These are phyloP conservation scores for Harpegnathos saltator DNA, from an alignment of 1,140 invertebrate species.

Conservation along the genomic window DNA sequence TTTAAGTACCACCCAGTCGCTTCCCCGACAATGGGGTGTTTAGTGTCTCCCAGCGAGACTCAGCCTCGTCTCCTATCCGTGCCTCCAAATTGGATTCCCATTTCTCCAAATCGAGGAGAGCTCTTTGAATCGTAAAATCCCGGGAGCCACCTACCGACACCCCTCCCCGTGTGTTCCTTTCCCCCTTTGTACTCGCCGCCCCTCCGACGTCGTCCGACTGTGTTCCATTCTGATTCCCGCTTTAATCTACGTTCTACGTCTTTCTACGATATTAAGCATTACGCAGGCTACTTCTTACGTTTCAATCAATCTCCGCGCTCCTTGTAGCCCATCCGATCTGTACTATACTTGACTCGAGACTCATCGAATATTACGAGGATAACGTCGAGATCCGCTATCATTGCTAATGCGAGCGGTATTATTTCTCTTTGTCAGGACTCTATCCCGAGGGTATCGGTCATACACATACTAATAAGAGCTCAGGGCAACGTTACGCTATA, in stretches of 20 bases:
- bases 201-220: constrained; percentile 1
- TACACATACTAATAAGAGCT: too few relatives aligned
- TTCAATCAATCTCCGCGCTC: constrained; percentile 33
- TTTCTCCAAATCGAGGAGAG: constrained; percentile 72
- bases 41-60: constrained; percentile 61
- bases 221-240: constrained; percentile 18
- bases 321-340: constrained; percentile 17
- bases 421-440: background rate
- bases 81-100: constrained; percentile 76
- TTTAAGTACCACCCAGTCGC: constrained; percentile 67
- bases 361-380: background rate
- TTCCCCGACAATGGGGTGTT: constrained; percentile 74
- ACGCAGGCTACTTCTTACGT: constrained; percentile 20
- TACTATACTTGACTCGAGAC: constrained; percentile 25
- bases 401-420: background rate
- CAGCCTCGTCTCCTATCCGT: constrained; percentile 2
- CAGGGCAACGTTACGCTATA: too few relatives aligned
- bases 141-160: background rate
- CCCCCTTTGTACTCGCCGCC: constrained; percentile 22
- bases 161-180: constrained; percentile 18
- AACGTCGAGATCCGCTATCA: constrained; percentile 5
- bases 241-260: constrained; percentile 28
- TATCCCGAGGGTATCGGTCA: background rate
- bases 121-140: constrained; percentile 33
- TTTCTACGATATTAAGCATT: constrained; percentile 45